Evolutionary conservation across 2,113 vertebrate genomes (phyloP), one percentile per base, ranked within the genome.

Genomic region (Pyrgilauda ruficollis): DNA sequence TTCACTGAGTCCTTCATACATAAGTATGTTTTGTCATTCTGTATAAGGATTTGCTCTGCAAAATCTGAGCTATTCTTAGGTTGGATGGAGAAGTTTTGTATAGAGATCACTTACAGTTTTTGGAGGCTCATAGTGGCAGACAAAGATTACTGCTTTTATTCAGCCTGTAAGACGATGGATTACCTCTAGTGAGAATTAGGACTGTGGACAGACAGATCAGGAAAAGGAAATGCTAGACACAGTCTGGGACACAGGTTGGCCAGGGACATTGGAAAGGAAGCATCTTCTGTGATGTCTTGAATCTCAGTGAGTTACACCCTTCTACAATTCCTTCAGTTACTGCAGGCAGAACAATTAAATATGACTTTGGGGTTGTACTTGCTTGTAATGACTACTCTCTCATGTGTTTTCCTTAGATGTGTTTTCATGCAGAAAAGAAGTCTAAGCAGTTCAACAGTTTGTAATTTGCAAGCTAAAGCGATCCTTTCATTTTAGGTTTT

Each of bases 401-500:
- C 22, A 15, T 85, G 23, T 58, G 9, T 80, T 96, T 89, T 76
- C 55, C 30, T 89, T 93, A 47, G 53, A 66, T 62, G 68, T 69
- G 58, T 55, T 78, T 88, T 84, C 66, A 56, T 63, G 63, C 35
- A 59, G 52, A 67, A 94, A 86, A 76, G 56, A 78, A 55, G 46
- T 80, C 58, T 66, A 62, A 87, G 70, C 67, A 66, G n/a, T 89
- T 94, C 37, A 79, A 2, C 2, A 1, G 46, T 83, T 94, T 88
- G 41, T 73, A 83, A 69, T 90, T 87, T 93, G 47, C 78, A 85
- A 61, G 75, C 50, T 84, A 87, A 91, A 90, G 21, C 41, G 35
- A 88, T 80, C 63, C 41, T 88, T 89, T 90, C 12, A 13, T 93
- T 94, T 91, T 66, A 86, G 55, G 43, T 62, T 93, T 75, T 86